Evolutionary conservation across 1,140 invertebrate genomes (phyloP).

Genomic region (Formica exsecta): DNA sequence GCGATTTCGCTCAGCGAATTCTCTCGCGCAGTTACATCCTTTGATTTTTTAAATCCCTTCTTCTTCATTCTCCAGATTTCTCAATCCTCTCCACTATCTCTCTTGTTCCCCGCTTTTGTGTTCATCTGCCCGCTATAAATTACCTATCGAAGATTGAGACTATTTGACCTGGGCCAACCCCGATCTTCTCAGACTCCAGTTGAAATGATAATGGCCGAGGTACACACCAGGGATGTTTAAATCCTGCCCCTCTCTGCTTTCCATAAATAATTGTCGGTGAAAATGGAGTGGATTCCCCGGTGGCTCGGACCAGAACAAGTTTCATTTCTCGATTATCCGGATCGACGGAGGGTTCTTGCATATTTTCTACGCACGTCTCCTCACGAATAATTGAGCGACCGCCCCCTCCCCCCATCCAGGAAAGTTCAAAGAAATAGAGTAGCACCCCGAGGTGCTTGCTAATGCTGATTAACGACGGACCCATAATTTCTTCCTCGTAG

Average conservation of each 20-base stretch:
- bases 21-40: neutral
- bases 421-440: constrained; percentile 58
- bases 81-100: neutral
- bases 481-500: constrained; percentile 51
- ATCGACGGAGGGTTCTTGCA: constrained; percentile 46
- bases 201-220: constrained; percentile 73
- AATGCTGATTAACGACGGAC: constrained; percentile 43
- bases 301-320: constrained; percentile 61
- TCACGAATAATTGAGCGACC: constrained; percentile 39
- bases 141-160: constrained; percentile 57
- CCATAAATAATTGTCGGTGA: constrained; percentile 75
- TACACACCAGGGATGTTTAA: constrained; percentile 71
- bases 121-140: constrained; percentile 30
- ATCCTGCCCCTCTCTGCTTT: constrained; percentile 71
- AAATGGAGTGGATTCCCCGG: constrained; percentile 71
- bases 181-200: constrained; percentile 67
- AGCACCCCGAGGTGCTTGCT: constrained; percentile 38
- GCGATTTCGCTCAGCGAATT: neutral
- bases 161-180: constrained; percentile 45
- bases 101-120: neutral
- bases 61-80: constrained; percentile 7
- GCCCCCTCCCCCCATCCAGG: neutral
- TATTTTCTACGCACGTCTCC: constrained; percentile 59
- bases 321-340: constrained; percentile 58
- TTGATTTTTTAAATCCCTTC: neutral